phyloP scores from a whole-genome alignment of 2,797 vertebrate species.

The Myotis vivesi region DNA sequence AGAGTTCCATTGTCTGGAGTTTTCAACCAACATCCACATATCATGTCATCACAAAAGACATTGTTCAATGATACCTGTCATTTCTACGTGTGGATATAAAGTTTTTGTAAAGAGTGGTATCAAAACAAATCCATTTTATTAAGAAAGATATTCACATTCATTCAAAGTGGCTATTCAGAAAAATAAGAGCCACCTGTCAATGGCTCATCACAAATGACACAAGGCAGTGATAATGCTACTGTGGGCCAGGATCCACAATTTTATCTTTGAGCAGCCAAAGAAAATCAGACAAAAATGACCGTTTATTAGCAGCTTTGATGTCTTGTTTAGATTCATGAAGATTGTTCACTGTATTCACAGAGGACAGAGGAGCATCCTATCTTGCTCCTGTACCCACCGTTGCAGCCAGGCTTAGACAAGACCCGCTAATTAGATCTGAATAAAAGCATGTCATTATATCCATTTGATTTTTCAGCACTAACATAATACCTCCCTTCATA shows the following conservation, averaged over 20 bases:
- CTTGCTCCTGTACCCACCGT: neutral
- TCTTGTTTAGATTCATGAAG: neutral
- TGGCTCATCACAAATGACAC: neutral
- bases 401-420: neutral
- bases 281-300: neutral
- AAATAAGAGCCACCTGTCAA: slow-evolving; percentile 25
- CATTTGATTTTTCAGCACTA: neutral
- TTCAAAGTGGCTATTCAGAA: slow-evolving; percentile 40
- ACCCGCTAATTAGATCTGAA: neutral
- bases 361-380: neutral
- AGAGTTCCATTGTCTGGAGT: neutral
- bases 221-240: neutral
- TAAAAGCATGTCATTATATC: neutral
- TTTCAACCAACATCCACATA: neutral
- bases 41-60: neutral
- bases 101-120: neutral
- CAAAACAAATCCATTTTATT: slow-evolving; percentile 35
- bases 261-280: slow-evolving; percentile 10
- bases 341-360: neutral
- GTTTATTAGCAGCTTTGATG: neutral
- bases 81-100: neutral
- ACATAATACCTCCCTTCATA: neutral
- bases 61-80: neutral
- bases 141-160: neutral
- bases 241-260: neutral